Percentiles rank a stretch among this genome's conserved stretches.
Evolutionary conservation across 2,113 vertebrate genomes (phyloP).

Genomic region (Lates calcarifer): DNA sequence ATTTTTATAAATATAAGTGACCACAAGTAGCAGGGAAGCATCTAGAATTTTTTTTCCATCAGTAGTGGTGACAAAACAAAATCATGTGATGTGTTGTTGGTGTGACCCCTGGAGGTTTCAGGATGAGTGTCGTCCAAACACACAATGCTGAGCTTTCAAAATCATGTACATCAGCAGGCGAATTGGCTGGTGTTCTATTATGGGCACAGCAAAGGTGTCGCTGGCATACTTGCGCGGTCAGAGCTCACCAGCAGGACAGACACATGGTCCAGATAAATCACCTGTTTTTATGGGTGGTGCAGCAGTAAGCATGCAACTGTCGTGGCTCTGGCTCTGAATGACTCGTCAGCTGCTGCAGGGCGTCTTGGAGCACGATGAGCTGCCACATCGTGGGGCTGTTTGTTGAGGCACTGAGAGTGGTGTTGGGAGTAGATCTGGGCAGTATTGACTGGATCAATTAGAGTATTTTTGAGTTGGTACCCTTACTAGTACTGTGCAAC

Average conservation of each 20-base stretch:
- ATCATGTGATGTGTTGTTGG: conserved; percentile 29
- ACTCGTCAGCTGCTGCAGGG: conserved; percentile 77
- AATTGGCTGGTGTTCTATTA: conserved; percentile 65
- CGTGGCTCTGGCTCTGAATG: conserved; percentile 36
- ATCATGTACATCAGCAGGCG: conserved; percentile 48
- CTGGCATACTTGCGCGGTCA: conserved; percentile 72
- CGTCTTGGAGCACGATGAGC: conserved; percentile 51
- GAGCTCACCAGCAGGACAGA: conserved; percentile 57
- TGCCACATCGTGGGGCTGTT: conserved; percentile 55
- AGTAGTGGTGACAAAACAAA: not conserved
- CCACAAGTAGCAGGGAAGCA: not conserved
- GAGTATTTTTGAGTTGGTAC: not conserved
- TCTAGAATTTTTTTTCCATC: conserved; percentile 4
- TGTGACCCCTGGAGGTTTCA: conserved; percentile 37
- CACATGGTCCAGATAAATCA: conserved; percentile 80
- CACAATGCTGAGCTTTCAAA: conserved; percentile 48
- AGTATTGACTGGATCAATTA: not conserved
- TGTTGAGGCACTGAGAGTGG: conserved; percentile 33
- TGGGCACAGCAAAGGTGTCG: conserved; percentile 51
- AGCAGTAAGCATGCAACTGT: conserved; percentile 69
- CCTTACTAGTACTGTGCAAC: not conserved
- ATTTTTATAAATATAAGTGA: not conserved
- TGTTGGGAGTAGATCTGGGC: not conserved
- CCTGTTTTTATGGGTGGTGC: conserved; percentile 64
- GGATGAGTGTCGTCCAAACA: conserved; percentile 33